Base-by-base conservation (phyloP, 1,140 invertebrate genomes). In the Centruroides sculpturatus region DNA sequence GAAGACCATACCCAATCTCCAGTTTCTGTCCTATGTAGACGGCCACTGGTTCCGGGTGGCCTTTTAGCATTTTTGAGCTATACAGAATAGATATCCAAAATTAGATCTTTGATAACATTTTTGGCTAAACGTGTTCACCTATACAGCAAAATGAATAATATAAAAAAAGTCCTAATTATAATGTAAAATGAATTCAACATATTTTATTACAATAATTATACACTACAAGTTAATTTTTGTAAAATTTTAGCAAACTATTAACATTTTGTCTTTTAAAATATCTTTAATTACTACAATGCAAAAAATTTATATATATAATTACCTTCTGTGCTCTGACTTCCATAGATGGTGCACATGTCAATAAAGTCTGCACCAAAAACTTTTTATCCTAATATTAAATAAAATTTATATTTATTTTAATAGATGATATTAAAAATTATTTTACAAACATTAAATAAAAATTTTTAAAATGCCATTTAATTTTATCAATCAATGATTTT, bases 1-100 rank as follows among this genome's bases (percentile, higher is more conserved):
- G 89, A 92, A n/a, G 91, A 94, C 92, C 92, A 97, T 13, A 96
- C 90, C 93, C 93, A 98, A 70, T 93, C 90, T 4, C 92, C 92
- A n/a, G 92, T 92, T 66, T 92, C 87, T 53, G 91, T 96, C 69
- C 92, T 81, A 72, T 96, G 92, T 48, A 96, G 75, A 46, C 92
- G 80, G 8, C 93, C 92, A 48, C 89, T 94, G 0, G 91, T 84
- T 2, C 92, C 92, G 1, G 92, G 90, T 71, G 91, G 88, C 59
- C 76, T 63, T 66, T 75, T 76, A 52, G 73, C 71, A 70, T 76
- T 69, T 56, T 68, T 71, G 10, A 67, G 54, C 62, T 68, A 9
- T 4, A 64, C 55, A 56, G 5, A 49, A 49, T 53, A 51, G 47
- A 59, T 57, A 59, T 55, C 41, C 41, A 41, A 41, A 41, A 41